Conservation (phyloP, 2,888 invertebrate genomes). For the Dasypogon diadema region DNA sequence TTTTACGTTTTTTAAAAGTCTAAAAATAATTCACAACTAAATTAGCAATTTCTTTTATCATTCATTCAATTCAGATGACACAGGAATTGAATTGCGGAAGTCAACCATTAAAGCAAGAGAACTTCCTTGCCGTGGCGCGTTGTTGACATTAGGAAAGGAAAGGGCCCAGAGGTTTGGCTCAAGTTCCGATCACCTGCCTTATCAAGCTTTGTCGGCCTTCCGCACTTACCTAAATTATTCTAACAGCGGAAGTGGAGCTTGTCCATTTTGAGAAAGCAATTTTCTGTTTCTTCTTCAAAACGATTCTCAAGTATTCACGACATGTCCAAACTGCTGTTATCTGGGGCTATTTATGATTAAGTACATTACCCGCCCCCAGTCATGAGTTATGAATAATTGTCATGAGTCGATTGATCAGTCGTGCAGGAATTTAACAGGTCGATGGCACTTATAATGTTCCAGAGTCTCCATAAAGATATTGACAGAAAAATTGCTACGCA, state of each 20-base stretch:
- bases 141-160: too few species aligned
- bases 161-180: not conserved
- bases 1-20: too few species aligned
- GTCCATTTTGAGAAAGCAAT: not conserved
- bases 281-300: not conserved
- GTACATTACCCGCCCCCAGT: slow-evolving; percentile 21
- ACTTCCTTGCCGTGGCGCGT: too few species aligned
- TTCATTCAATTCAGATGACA: too few species aligned
- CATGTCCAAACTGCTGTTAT: slow-evolving; percentile 12
- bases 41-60: too few species aligned
- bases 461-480: too few species aligned
- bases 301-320: not conserved
- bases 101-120: not conserved
- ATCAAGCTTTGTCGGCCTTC: not conserved
- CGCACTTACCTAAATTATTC: not conserved
- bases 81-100: slow-evolving; percentile 4
- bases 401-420: slow-evolving; percentile 15
- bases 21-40: too few species aligned
- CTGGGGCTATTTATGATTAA: not conserved
- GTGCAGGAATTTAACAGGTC: slow-evolving; percentile 17
- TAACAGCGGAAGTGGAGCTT: not conserved
- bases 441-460: not conserved
- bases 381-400: slow-evolving; percentile 34
- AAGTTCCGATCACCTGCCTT: too few species aligned
- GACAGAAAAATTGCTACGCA: too few species aligned